These are phyloP conservation scores for Gallirallus australis DNA, from an alignment of 2,797 vertebrate genomes.

Conservation along the genomic window DNA sequence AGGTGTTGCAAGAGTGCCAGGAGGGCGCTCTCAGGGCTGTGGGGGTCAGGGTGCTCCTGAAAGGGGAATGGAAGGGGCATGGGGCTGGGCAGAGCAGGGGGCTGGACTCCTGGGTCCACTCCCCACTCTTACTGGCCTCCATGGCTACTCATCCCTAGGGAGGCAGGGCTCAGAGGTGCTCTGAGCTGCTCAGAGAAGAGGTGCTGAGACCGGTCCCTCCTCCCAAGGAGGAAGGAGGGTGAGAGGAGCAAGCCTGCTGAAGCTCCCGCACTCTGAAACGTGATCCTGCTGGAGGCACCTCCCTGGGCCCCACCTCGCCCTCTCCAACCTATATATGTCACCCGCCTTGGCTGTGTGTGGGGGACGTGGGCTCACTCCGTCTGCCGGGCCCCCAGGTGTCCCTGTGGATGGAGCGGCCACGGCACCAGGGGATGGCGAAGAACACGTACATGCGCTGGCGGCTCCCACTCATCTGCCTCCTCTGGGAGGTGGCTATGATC, in stretches of 20 bases:
- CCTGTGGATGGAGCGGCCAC: not conserved
- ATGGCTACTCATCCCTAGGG: not conserved
- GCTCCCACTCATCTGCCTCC: conserved; percentile 86
- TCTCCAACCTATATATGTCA: not conserved
- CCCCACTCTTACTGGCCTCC: not conserved
- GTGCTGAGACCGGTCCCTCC: not conserved
- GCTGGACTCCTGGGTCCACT: not conserved
- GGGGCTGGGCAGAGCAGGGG: not conserved
- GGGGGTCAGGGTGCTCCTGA: not conserved
- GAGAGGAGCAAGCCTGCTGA: not conserved
- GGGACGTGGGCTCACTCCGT: accelerated
- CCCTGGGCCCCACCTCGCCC: conserved; percentile 54
- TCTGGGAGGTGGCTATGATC: conserved; percentile 90
- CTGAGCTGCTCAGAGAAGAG: accelerated
- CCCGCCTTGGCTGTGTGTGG: accelerated
- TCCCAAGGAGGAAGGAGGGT: not conserved
- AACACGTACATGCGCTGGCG: conserved; percentile 88
- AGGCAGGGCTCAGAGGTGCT: conserved; percentile 33
- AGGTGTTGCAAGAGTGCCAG: accelerated
- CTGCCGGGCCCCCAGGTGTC: accelerated
- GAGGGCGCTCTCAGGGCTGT: not conserved
- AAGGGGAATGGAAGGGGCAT: not conserved
- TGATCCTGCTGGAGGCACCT: conserved; percentile 50
- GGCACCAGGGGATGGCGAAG: conserved; percentile 71
- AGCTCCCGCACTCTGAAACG: not conserved